Base-by-base conservation (phyloP, 1,140 invertebrate genomes). In the Globodera rostochiensis region DNA sequence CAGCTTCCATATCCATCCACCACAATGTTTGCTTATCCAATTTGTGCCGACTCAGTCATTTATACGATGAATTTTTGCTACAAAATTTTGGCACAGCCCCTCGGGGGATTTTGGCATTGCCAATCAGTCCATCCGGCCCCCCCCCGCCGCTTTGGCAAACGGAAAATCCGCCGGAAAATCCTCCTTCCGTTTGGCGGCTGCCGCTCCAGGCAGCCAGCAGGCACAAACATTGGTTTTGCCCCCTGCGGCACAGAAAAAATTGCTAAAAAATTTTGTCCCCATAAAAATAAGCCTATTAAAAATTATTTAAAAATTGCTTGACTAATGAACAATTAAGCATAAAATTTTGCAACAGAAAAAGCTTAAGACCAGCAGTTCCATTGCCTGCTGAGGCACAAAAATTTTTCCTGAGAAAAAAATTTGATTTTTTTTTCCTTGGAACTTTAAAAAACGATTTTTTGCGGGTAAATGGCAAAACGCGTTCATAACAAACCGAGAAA, bases 11-110 rank as follows among this genome's bases (percentile, higher is more conserved):
- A 8, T 15, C 57, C 15, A 15, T 60, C 15, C 19, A 15, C 5
- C 57, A 60, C 57, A 60, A 60, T 60, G 57, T 60, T 60, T 60
- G 57, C 57, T 64, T 64, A 64, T 64, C 57, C 57, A 64, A 64
- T 64, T 64, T 64, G 57, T 64, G 57, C 5, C 13, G 15, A 19
- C 15, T 15, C 19, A 6, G 57, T 64, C 57, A 64, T 64, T 64
- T 64, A 64, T 64, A 64, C 57, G 11, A 64, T 64, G 57, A 53
- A 13, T 64, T 64, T 64, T 64, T 64, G 57, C 57, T 64, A 64
- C 57, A 64, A 64, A 64, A 64, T 64, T 64, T 64, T 64, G 57
- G 57, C 57, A 64, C 13, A 64, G 19, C 57, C 11, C 57, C 57
- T 64, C 57, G 11, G 57, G 57, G 57, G 57, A 64, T 64, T 64